Evolutionary conservation across 2,888 invertebrate species (phyloP).

Genomic region (Amblyteles armatorius): DNA sequence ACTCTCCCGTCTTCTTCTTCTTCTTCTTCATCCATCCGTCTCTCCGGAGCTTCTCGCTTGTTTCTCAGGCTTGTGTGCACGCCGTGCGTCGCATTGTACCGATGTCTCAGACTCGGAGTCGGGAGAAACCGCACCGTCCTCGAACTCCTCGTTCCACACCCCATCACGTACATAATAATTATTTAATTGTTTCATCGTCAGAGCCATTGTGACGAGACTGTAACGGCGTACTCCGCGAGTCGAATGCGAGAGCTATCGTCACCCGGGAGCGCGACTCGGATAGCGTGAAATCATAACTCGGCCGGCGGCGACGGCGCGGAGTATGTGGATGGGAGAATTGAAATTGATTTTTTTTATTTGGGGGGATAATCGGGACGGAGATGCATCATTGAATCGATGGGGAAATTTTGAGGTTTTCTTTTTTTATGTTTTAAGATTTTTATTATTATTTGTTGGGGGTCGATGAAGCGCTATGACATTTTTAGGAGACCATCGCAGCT

Average conservation of each 20-base stretch:
- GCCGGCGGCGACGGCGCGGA: background rate
- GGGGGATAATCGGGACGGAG: background rate
- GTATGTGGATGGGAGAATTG: background rate
- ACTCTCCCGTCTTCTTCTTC: constrained; percentile 35
- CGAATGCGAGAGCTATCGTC: constrained; percentile 48
- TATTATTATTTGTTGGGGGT: no score
- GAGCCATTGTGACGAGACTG: constrained; percentile 29
- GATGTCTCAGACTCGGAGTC: background rate
- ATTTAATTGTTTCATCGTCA: constrained; percentile 76
- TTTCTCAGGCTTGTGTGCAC: constrained; percentile 22
- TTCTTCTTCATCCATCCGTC: background rate
- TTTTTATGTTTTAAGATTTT: no score
- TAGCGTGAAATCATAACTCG: constrained; percentile 30
- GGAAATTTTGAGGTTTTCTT: no score
- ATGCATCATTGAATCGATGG: background rate
- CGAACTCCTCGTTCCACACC: constrained; percentile 37
- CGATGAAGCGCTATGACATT: no score
- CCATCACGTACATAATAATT: constrained; percentile 70
- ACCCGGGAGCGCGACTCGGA: constrained; percentile 27
- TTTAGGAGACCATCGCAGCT: no score
- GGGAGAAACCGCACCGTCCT: constrained; percentile 19
- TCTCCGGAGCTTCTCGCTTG: background rate
- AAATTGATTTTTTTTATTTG: background rate
- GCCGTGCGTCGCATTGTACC: background rate
- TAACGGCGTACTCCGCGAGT: background rate